These are phyloP conservation scores for Drosophila repleta DNA, from an alignment of 1,140 invertebrate genomes.

Conservation along the genomic window DNA sequence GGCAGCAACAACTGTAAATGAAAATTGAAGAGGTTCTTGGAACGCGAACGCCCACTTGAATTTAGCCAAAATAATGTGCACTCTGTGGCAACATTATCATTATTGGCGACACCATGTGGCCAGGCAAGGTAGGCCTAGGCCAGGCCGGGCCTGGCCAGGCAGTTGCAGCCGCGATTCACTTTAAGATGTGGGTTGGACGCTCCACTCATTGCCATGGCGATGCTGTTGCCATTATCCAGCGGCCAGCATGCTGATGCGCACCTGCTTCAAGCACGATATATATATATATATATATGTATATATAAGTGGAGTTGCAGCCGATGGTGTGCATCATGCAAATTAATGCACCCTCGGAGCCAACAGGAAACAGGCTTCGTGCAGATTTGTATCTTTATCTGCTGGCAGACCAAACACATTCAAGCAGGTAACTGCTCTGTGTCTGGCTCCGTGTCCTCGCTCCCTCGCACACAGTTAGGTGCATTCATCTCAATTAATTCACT, in stretches of 20 bases:
- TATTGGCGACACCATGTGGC: slow-evolving; percentile 41
- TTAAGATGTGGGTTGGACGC: slow-evolving; percentile 69
- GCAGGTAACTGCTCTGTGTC: slow-evolving; percentile 62
- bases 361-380: slow-evolving; percentile 81
- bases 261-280: slow-evolving; percentile 44
- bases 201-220: slow-evolving; percentile 51
- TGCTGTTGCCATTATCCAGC: slow-evolving; percentile 53
- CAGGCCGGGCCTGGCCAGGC: slow-evolving; percentile 7
- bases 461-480: slow-evolving; percentile 66
- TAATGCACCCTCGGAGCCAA: slow-evolving; percentile 79
- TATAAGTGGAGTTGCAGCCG: slow-evolving; percentile 44
- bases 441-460: slow-evolving; percentile 13
- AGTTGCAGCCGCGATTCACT: slow-evolving; percentile 48
- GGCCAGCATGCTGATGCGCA: slow-evolving; percentile 15
- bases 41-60: slow-evolving; percentile 71
- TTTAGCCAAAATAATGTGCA: slow-evolving; percentile 52
- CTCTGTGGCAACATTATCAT: slow-evolving; percentile 39
- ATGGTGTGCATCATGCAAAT: slow-evolving; percentile 78
- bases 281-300: slow-evolving; percentile 17
- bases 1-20: slow-evolving; percentile 55
- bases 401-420: slow-evolving; percentile 57
- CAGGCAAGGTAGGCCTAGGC: slow-evolving; percentile 25
- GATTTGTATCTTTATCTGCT: slow-evolving; percentile 80
- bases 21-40: slow-evolving; percentile 67
- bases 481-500: slow-evolving; percentile 80